Conservation (phyloP, 2,797 vertebrate species). For the Acipenser transmontanus region DNA sequence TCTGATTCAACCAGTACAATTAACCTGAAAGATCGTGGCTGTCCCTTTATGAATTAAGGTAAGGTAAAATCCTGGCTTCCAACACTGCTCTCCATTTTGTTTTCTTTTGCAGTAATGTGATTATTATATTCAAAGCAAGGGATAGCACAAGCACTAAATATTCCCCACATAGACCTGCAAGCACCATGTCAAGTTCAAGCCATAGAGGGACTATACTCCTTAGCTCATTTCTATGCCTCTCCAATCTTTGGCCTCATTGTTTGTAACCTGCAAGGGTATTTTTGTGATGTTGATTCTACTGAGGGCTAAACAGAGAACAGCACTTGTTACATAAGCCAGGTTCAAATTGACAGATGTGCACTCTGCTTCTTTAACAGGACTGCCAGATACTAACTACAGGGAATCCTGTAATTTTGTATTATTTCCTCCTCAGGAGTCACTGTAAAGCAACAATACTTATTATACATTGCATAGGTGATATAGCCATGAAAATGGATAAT, state of each 20-base stretch:
- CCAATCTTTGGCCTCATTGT: too few species aligned
- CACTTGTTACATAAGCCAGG: too few species aligned
- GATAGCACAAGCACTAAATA: too few species aligned
- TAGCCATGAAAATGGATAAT: constrained; percentile 66
- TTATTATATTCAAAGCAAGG: too few species aligned
- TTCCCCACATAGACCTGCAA: too few species aligned
- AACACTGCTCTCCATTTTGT: constrained; percentile 1
- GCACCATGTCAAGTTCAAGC: too few species aligned
- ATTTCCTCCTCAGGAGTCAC: constrained; percentile 36
- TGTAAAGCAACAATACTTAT: constrained; percentile 21
- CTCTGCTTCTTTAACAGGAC: constrained; percentile 31
- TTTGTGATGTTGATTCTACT: too few species aligned
- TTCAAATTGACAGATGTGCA: too few species aligned
- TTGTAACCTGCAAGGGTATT: too few species aligned
- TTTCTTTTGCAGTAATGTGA: background rate
- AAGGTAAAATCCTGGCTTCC: constrained; percentile 10
- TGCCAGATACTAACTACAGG: constrained; percentile 50
- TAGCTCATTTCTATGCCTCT: too few species aligned
- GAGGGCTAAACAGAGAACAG: too few species aligned
- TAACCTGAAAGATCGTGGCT: constrained; percentile 4
- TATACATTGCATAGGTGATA: constrained; percentile 26
- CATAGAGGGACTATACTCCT: too few species aligned
- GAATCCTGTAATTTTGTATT: constrained; percentile 52
- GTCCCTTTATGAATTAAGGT: constrained; percentile 1
- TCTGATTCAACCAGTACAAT: constrained; percentile 2